phyloP scores from a whole-genome alignment of 2,113 vertebrate genomes.

The Piaya cayana region DNA sequence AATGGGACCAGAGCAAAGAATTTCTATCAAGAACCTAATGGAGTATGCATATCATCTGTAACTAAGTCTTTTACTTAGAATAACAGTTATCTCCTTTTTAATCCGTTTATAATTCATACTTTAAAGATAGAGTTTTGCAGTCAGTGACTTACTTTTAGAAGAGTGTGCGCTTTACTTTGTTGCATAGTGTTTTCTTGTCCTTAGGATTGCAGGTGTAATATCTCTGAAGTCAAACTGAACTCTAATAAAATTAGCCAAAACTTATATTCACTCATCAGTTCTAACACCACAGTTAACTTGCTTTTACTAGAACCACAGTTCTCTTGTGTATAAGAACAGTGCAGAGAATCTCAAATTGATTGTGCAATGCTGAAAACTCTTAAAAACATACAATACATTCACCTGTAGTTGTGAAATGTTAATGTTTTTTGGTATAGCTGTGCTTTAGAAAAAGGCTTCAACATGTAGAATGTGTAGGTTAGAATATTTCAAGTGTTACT shows the following conservation, averaged over 20 bases:
- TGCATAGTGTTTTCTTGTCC: not conserved
- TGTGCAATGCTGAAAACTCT: not conserved
- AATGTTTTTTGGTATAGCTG: not conserved
- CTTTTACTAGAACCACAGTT: not conserved
- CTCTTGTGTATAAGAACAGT: not conserved
- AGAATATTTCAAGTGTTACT: not conserved
- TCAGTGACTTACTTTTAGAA: not conserved
- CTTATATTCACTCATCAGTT: not conserved
- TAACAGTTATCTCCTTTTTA: not conserved
- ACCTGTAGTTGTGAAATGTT: not conserved
- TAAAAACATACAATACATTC: not conserved
- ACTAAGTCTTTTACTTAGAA: not conserved
- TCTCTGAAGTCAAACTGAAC: not conserved
- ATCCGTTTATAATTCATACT: not conserved
- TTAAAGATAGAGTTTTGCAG: not conserved
- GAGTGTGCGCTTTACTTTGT: not conserved
- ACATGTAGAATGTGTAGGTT: not conserved
- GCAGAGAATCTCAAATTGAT: not conserved
- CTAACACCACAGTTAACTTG: not conserved
- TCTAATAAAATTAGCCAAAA: not conserved
- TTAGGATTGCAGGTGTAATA: not conserved
- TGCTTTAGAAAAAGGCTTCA: not conserved
- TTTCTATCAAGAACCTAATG: not conserved
- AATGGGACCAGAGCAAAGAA: slow-evolving; percentile 11
- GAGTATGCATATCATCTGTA: not conserved